A percentile compares a stretch with the other conserved stretches of the same genome.
phyloP scores from a whole-genome alignment of 2,888 invertebrate species.

The Drosophila antonietae region DNA sequence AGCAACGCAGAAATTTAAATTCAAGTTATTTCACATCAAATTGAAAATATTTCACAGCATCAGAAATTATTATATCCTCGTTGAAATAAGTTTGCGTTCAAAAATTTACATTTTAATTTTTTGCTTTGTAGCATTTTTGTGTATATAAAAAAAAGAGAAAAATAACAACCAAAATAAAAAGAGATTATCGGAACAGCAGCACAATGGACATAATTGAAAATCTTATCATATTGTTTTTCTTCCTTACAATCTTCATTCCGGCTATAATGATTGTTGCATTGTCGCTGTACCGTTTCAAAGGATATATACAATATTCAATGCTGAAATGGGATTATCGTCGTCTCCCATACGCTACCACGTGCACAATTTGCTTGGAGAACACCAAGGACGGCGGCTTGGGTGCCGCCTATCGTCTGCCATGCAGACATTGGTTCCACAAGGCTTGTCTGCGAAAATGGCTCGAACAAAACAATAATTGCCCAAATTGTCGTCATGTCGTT shows the following conservation, averaged over 20 bases:
- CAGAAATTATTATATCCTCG: too few species aligned
- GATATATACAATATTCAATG: not conserved
- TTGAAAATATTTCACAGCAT: not conserved
- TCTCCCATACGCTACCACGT: not conserved
- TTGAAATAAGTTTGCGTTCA: not conserved
- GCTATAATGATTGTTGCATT: not conserved
- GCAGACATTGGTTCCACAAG: slow-evolving; percentile 31
- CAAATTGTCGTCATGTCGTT: slow-evolving; percentile 13
- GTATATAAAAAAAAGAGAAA: not conserved
- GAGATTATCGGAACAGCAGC: not conserved
- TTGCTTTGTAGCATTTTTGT: not conserved
- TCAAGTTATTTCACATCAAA: too few species aligned
- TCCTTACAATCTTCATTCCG: not conserved
- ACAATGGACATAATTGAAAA: not conserved
- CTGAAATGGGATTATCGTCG: not conserved
- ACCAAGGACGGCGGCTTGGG: not conserved
- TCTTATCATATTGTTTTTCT: accelerated
- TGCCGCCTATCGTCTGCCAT: not conserved
- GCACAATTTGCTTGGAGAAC: slow-evolving; percentile 20
- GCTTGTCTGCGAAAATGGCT: slow-evolving; percentile 11
- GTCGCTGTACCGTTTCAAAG: not conserved
- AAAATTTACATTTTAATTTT: too few species aligned
- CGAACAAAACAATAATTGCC: not conserved
- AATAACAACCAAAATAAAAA: too few species aligned
- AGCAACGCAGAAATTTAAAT: not conserved